Base-by-base conservation (phyloP, 1,140 invertebrate genomes). In the Dendrolimus punctatus region DNA sequence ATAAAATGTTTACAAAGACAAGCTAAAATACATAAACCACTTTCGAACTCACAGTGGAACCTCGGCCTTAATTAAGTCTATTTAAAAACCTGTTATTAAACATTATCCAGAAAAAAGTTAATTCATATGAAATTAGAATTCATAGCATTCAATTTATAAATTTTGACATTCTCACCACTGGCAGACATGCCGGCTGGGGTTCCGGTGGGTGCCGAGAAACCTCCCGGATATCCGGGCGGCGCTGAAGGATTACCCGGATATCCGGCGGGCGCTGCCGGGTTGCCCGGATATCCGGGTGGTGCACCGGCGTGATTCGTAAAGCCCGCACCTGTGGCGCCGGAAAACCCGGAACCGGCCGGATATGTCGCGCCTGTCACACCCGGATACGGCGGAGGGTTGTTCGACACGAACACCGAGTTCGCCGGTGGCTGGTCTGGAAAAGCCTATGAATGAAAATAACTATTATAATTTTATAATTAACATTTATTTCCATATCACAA, bases 341-440 rank as follows among this genome's bases (percentile, higher is more conserved):
- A 76, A 55, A 66, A 78, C n/a, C 73, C 71, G 0, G 66, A 52
- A 54, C 87, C 89, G 1, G 64, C 46, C 0, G 76, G 73, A 49
- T 82, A 88, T 55, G 76, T 63, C 53, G 71, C 76, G 51, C 80
- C 83, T 47, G 71, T 80, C 62, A 98, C 93, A 45, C 96, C 97
- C 46, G 96, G 96, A 88, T 99, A 99, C 0, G 97, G 97, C 53
- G 97, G 97, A n/a, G 97, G 97, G 72, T 92, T 95, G 71, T 96
- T 94, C 6, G 93, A 95, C 90, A 96, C 95, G 71, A 92, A 99
- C 5, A 99, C 96, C 45, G 92, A 92, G 76, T 96, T 94, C 40
- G 93, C 94, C 90, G 91, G 79, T 46, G 91, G 91, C 49, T 90
- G 90, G 61, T 91, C 85, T 2, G 90, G 91, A 68, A 92, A 92